Conservation (phyloP, 1,140 invertebrate species). For the Cataglyphis hispanica region DNA sequence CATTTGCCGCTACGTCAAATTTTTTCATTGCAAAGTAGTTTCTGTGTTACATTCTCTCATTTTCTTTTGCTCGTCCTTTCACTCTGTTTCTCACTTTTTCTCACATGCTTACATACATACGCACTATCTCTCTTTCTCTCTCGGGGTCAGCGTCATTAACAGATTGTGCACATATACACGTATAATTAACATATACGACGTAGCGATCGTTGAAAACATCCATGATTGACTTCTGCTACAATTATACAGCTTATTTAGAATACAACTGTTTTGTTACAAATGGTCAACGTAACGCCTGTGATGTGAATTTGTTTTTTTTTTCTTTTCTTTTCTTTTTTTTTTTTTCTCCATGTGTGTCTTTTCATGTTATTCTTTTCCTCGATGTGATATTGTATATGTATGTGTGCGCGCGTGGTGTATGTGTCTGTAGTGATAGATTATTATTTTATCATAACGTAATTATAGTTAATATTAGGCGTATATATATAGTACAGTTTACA, state of each 20-base stretch:
- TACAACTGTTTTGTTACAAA: constrained; percentile 75
- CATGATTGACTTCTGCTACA: constrained; percentile 65
- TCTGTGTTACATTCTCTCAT: constrained; percentile 71
- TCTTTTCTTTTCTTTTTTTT: too few relatives aligned
- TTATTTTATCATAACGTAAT: constrained; percentile 77
- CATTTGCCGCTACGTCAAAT: constrained; percentile 46
- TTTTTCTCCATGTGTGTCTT: constrained; percentile 12
- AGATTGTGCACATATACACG: constrained; percentile 69
- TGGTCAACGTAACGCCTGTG: constrained; percentile 75
- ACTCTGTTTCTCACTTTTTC: neutral
- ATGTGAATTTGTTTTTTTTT: constrained; percentile 64
- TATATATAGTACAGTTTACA: constrained; percentile 80
- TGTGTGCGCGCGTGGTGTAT: constrained; percentile 36
- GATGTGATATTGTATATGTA: neutral
- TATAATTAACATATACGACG: constrained; percentile 75
- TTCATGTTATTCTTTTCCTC: neutral
- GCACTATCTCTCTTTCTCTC: constrained; percentile 63
- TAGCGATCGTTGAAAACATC: constrained; percentile 75
- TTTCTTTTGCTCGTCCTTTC: constrained; percentile 51
- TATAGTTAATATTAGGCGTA: constrained; percentile 81
- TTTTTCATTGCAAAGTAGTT: constrained; percentile 58
- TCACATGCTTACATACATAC: constrained; percentile 48
- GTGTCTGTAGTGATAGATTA: constrained; percentile 71
- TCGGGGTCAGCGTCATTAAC: constrained; percentile 44
- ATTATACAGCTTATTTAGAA: constrained; percentile 70